Conservation (phyloP, 2,888 invertebrate genomes). For the Pseudococcus longispinus region DNA sequence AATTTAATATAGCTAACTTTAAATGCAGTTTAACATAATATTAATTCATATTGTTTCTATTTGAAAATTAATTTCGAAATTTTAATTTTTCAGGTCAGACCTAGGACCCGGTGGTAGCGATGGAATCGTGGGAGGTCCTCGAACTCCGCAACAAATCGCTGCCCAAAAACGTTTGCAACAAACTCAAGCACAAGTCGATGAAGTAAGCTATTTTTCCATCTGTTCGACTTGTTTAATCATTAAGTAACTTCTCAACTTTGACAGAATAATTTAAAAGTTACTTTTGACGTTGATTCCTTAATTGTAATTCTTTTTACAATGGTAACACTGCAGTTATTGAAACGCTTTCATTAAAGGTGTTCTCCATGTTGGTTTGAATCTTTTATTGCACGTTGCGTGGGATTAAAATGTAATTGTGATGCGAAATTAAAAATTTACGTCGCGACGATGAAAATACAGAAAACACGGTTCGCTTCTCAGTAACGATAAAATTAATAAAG, state of each 20-base stretch:
- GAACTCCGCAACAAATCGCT: slow-evolving; percentile 83
- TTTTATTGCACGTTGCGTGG: background rate
- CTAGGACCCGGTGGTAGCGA: slow-evolving; percentile 70
- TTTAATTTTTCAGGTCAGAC: slow-evolving; percentile 50
- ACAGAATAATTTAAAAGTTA: background rate
- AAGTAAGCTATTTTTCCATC: slow-evolving; percentile 62
- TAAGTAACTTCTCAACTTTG: background rate
- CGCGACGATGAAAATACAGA: background rate
- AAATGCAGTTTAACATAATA: no score
- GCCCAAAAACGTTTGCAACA: slow-evolving; percentile 68
- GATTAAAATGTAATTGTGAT: background rate
- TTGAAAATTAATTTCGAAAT: background rate
- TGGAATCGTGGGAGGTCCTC: slow-evolving; percentile 85
- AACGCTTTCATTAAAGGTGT: background rate
- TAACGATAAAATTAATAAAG: background rate
- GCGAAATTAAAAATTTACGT: background rate
- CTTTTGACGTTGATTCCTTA: background rate
- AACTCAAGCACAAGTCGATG: slow-evolving; percentile 83
- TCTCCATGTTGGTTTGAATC: background rate
- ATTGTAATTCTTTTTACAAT: background rate
- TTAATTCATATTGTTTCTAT: background rate
- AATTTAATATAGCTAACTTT: no score
- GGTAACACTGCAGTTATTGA: background rate
- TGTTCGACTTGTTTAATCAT: background rate
- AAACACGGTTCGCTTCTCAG: background rate